A percentile compares a stretch with the other conserved stretches of the same genome.
Evolutionary conservation across 2,797 vertebrate species (phyloP).

Genomic region (Coregonus suidteri): DNA sequence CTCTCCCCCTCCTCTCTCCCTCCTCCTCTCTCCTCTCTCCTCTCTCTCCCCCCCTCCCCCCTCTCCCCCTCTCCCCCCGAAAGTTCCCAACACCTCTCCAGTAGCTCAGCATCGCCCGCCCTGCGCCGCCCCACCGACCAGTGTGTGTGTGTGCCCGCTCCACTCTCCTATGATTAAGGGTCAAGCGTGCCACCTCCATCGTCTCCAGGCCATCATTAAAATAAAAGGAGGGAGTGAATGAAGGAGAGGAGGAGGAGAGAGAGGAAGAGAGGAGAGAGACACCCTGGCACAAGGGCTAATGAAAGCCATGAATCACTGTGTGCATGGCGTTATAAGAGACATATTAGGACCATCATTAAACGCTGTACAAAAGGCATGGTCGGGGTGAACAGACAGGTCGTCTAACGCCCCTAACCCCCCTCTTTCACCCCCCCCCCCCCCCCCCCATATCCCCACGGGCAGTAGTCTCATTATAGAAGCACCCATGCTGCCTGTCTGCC

Average conservation of each 20-base stretch:
- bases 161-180: constrained; percentile 91
- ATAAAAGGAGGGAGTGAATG: constrained; percentile 67
- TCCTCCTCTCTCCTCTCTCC: too few relatives aligned
- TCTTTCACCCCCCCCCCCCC: constrained; percentile 19
- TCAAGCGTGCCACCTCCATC: constrained; percentile 96
- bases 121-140: constrained; percentile 17
- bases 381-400: constrained; percentile 72
- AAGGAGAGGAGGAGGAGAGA: constrained; percentile 40
- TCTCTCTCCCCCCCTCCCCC: not conserved
- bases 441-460: constrained; percentile 10
- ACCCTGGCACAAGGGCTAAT: constrained; percentile 85
- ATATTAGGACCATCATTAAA: constrained; percentile 84
- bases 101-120: constrained; percentile 86
- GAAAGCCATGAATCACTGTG: constrained; percentile 96
- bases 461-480: constrained; percentile 28
- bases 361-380: constrained; percentile 77
- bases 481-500: constrained; percentile 50
- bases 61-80: not conserved
- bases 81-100: not conserved
- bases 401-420: constrained; percentile 57
- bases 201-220: constrained; percentile 98
- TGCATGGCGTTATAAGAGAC: constrained; percentile 75
- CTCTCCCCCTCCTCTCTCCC: too few relatives aligned
- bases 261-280: constrained; percentile 54
- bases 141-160: constrained; percentile 66